phyloP scores from a whole-genome alignment of 2,888 invertebrate genomes.

The Ormyrus thymus region DNA sequence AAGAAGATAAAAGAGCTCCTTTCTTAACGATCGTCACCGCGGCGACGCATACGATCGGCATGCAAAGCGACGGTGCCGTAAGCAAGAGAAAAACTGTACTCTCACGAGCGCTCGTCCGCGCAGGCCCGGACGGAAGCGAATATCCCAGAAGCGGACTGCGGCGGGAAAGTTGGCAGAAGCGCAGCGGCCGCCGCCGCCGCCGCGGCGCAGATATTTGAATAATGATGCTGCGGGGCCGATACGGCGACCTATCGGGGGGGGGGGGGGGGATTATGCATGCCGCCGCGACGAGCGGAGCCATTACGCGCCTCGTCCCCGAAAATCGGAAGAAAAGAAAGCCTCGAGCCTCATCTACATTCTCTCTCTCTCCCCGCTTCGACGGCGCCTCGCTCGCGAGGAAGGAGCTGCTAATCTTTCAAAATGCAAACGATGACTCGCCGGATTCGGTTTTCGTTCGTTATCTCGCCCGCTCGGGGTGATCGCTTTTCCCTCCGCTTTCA shows the following conservation, averaged over 20 bases:
- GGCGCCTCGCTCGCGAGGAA: not conserved
- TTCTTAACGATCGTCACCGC: no score
- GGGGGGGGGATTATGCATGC: slow-evolving; percentile 61
- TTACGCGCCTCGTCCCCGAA: slow-evolving; percentile 17
- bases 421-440: not conserved
- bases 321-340: slow-evolving; percentile 6
- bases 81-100: no score
- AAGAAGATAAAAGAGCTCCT: no score
- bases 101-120: no score
- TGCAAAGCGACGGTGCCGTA: no score
- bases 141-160: not conserved
- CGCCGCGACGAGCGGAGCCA: slow-evolving; percentile 36
- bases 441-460: not conserved
- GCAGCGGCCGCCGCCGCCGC: no score
- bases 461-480: not conserved
- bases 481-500: not conserved
- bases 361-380: slow-evolving; percentile 7
- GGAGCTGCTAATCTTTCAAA: not conserved
- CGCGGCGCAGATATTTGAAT: slow-evolving; percentile 58
- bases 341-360: slow-evolving; percentile 29
- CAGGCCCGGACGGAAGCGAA: slow-evolving; percentile 33
- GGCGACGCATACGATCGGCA: no score
- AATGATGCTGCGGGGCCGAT: slow-evolving; percentile 50
- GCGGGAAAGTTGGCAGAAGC: slow-evolving; percentile 9
- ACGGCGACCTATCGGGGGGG: not conserved